Evolutionary conservation across 2,888 invertebrate species (phyloP).

Genomic region (Dryomyza anilis): DNA sequence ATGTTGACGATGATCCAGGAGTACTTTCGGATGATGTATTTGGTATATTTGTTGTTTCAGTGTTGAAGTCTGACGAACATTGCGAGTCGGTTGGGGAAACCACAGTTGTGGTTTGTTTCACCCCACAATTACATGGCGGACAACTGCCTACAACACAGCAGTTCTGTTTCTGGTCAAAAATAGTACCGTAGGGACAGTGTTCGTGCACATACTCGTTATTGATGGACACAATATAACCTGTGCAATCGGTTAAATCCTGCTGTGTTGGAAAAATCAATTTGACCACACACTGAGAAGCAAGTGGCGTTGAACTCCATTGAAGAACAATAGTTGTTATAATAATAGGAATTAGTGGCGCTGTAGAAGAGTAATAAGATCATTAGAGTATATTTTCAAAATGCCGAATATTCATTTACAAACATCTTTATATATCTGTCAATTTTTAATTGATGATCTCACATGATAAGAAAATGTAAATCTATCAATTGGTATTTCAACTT

Average conservation of each 20-base stretch:
- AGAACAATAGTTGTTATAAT: no score
- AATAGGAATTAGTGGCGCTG: no score
- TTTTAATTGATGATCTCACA: no score
- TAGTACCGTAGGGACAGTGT: conserved; percentile 34
- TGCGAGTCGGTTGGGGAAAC: background rate
- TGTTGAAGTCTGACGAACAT: background rate
- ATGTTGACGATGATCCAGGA: background rate
- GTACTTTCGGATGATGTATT: background rate
- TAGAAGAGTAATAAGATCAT: no score
- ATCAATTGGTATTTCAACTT: no score
- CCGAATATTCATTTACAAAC: no score
- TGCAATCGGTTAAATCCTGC: conserved; percentile 37
- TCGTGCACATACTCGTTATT: conserved; percentile 28
- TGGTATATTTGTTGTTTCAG: background rate
- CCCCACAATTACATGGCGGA: conserved; percentile 36
- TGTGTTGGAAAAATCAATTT: conserved; percentile 4
- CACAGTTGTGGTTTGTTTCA: background rate
- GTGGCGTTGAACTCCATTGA: no score
- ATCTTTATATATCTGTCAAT: no score
- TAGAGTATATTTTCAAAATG: no score
- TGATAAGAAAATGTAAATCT: no score
- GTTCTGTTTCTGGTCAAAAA: conserved; percentile 19
- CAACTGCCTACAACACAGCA: conserved; percentile 34
- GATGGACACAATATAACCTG: conserved; percentile 32
- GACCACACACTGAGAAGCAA: conserved; percentile 1